Conservation (phyloP, 2,113 vertebrate species). For the Castor canadensis region DNA sequence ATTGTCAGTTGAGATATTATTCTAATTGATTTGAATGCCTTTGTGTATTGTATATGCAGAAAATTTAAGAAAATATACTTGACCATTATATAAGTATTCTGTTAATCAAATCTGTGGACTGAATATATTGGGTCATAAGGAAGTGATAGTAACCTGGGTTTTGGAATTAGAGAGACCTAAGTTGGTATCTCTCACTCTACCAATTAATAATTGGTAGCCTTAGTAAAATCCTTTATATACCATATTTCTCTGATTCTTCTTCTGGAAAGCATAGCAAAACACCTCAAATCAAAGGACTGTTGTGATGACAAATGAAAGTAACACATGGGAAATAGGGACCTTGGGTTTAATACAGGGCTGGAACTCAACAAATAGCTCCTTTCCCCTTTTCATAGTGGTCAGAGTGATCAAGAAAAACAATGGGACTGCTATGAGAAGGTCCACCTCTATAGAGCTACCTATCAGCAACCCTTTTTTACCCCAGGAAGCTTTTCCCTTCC, state of each 20-base stretch:
- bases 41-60: background rate
- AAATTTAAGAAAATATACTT: conserved; percentile 26
- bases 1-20: background rate
- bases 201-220: background rate
- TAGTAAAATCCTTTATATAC: background rate
- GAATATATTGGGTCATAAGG: background rate
- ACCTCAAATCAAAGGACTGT: background rate
- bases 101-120: background rate
- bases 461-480: background rate
- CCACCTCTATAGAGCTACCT: background rate
- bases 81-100: background rate
- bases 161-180: background rate
- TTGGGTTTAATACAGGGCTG: background rate
- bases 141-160: background rate
- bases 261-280: background rate
- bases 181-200: background rate
- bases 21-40: background rate
- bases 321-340: background rate
- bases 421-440: background rate
- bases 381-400: background rate
- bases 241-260: background rate
- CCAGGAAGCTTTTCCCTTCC: background rate
- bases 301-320: background rate
- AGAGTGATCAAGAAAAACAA: background rate
- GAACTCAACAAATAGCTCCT: background rate